Conservation (phyloP, 2,888 invertebrate species). For the Teleogryllus oceanicus region DNA sequence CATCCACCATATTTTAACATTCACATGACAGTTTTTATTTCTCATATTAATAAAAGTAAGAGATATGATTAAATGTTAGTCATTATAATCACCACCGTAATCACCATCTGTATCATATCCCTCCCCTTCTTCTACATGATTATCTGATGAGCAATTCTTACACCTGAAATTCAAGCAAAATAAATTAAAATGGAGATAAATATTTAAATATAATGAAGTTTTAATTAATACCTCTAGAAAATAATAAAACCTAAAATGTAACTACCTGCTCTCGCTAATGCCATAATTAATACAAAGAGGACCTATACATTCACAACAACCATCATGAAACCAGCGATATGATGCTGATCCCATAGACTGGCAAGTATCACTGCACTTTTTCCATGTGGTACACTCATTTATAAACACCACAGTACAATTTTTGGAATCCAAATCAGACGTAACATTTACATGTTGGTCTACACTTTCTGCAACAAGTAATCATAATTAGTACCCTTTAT, state of each 20-base stretch:
- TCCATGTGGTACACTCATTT: constrained; percentile 83
- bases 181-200: background rate
- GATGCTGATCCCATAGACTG: constrained; percentile 77
- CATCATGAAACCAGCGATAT: constrained; percentile 91
- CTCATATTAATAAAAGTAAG: too few species aligned
- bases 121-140: background rate
- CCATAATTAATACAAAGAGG: constrained; percentile 86
- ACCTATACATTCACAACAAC: constrained; percentile 91
- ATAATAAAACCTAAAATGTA: background rate
- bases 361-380: constrained; percentile 81
- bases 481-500: background rate
- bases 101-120: background rate
- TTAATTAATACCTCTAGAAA: background rate
- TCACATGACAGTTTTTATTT: too few species aligned
- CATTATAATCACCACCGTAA: background rate
- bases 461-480: background rate
- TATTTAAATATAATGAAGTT: background rate
- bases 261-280: constrained; percentile 75
- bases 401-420: constrained; percentile 92
- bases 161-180: background rate
- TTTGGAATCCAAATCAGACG: constrained; percentile 52
- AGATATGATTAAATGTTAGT: background rate
- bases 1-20: too few species aligned
- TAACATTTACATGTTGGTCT: background rate
- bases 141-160: background rate